Evolutionary conservation across 2,113 vertebrate species (phyloP), one percentile per base, ranked within the genome.

Genomic region (Willisornis vidua): DNA sequence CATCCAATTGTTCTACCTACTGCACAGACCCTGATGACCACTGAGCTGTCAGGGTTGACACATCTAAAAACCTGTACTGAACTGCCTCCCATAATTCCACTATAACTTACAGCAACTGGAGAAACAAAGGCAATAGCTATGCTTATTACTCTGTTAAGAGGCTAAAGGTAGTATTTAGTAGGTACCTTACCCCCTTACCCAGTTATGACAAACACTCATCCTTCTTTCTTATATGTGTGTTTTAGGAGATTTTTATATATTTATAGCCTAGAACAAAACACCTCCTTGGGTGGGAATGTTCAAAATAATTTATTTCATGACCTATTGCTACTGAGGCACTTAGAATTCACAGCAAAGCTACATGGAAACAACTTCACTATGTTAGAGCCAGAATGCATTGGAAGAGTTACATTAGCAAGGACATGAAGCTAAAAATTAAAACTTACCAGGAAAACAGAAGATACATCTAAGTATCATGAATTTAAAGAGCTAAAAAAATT

Each of bases 21-120:
- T 39, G 6, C 58, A 48, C 41, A 86, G 37, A 49, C 15, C 25
- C 17, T 49, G 23, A 67, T 12, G 3, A n/a, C 43, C 57, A 74
- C 24, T 0, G 0, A 63, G 15, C 9, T 79, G 24, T 39, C 25
- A n/a, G 15, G 10, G 6, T 3, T 61, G 62, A 79, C 33, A 79
- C 3, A 73, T 35, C 35, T 16, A 43, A 4, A 2, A 67, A 59
- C 14, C 20, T 52, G 23, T 29, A 63, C 37, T 55, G 41, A 71
- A 72, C 16, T 46, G 45, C 41, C 26, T 71, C 54, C 20, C 29
- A 28, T 29, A 78, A 63, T 52, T 62, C 37, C 39, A 29, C 54
- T 73, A 5, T 45, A 79, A 72, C 3, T 48, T 48, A 68, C 0
- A 16, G 6, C 35, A 72, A 12, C 39, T 31, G 10, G 46, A 85